Evolutionary conservation across 1,140 invertebrate genomes (phyloP).

Genomic region (Scaptomyza hsui): DNA sequence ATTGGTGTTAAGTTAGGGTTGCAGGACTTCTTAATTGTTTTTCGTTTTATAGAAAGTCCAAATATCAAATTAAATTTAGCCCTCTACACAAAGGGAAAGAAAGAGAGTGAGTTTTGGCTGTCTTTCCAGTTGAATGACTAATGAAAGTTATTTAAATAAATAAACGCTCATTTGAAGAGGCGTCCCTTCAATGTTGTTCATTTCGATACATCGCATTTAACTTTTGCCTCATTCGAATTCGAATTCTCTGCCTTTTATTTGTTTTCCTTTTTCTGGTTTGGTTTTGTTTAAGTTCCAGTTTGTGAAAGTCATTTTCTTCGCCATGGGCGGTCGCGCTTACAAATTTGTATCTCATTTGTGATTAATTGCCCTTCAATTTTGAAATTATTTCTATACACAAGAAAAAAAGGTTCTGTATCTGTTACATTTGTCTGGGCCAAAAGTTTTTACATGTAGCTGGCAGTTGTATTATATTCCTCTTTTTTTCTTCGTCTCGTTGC

Average conservation of each 20-base stretch:
- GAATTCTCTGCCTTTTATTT: slow-evolving; percentile 31
- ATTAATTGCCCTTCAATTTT: slow-evolving; percentile 80
- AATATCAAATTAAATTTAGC: slow-evolving; percentile 65
- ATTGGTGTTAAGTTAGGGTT: slow-evolving; percentile 63
- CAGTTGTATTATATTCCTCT: slow-evolving; percentile 65
- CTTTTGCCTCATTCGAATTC: slow-evolving; percentile 48
- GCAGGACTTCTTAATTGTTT: slow-evolving; percentile 66
- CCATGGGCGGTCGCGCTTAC: slow-evolving; percentile 53
- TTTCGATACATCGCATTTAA: slow-evolving; percentile 56
- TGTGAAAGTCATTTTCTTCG: slow-evolving; percentile 37
- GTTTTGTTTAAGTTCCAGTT: slow-evolving; percentile 7
- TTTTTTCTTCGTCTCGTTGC: slow-evolving; percentile 11
- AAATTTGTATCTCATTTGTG: slow-evolving; percentile 80
- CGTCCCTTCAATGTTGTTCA: slow-evolving; percentile 69
- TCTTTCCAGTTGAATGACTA: slow-evolving; percentile 44
- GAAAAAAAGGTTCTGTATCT: slow-evolving; percentile 41
- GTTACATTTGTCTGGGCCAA: slow-evolving; percentile 74
- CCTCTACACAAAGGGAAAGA: not conserved
- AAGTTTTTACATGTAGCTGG: slow-evolving; percentile 52
- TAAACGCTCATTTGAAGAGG: slow-evolving; percentile 76
- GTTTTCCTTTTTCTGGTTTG: slow-evolving; percentile 27
- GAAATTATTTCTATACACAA: slow-evolving; percentile 62
- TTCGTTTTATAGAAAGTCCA: slow-evolving; percentile 59
- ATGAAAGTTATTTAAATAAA: slow-evolving; percentile 80
- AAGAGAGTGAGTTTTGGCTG: slow-evolving; percentile 19